Evolutionary conservation across 53 echinoderm and acorn worm species (phyloP).

Genomic region (Luidia sarsii): DNA sequence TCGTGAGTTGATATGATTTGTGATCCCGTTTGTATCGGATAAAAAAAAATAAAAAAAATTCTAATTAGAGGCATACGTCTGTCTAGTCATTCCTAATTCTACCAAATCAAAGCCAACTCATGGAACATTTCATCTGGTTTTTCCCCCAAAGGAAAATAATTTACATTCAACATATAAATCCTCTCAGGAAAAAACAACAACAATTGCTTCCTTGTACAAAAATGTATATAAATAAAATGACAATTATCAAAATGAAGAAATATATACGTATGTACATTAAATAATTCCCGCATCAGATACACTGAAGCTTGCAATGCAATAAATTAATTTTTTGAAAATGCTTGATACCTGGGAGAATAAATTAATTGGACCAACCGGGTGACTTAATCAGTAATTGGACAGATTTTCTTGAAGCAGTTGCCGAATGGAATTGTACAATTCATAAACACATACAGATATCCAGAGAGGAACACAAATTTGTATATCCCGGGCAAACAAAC

Average conservation of each 20-base stretch:
- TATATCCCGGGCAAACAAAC: neutral
- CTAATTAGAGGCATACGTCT: no score
- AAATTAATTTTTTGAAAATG: slow-evolving; percentile 18
- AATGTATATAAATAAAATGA: slow-evolving; percentile 30
- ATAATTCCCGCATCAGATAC: slow-evolving; percentile 23
- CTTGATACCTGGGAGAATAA: slow-evolving; percentile 5
- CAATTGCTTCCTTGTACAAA: neutral
- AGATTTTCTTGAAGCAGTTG: neutral
- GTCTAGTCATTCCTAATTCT: no score
- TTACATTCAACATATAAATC: neutral
- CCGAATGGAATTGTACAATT: neutral
- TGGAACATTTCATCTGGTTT: no score
- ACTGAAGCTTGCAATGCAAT: neutral
- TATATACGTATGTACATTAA: slow-evolving; percentile 33
- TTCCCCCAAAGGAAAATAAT: neutral
- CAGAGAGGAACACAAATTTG: neutral
- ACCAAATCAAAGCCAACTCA: no score
- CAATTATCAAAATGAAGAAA: slow-evolving; percentile 8
- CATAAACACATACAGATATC: neutral
- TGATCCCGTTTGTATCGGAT: no score
- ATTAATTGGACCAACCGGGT: slow-evolving; percentile 10
- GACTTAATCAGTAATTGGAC: neutral
- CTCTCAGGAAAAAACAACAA: neutral
- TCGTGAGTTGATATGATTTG: no score
- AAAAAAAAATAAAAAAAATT: no score